Percentiles rank a stretch among this genome's conserved stretches.
phyloP scores from a whole-genome alignment of 2,113 vertebrate genomes.

The Eudyptes chrysolophus region DNA sequence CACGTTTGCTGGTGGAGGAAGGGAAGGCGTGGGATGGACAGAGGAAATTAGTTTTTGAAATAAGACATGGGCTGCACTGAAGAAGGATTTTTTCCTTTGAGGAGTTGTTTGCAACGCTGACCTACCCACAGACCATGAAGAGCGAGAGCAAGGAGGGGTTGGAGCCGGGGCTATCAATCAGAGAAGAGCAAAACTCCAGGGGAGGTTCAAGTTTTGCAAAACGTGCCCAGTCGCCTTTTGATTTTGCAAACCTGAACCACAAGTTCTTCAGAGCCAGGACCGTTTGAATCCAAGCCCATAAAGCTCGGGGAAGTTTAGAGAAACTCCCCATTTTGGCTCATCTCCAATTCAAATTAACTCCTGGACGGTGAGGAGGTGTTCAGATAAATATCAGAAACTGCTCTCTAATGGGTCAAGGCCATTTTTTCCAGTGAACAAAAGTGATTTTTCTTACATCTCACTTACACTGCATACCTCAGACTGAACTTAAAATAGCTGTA shows the following conservation, averaged over 20 bases:
- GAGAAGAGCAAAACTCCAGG: not conserved
- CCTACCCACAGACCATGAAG: slow-evolving; percentile 1
- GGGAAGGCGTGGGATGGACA: not conserved
- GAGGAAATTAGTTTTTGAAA: slow-evolving; percentile 50
- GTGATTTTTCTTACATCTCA: not conserved
- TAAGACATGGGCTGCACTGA: not conserved
- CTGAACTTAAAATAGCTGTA: not conserved
- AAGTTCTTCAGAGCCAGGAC: not conserved
- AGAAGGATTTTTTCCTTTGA: not conserved
- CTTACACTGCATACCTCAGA: not conserved
- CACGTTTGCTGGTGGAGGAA: not conserved
- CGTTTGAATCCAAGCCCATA: not conserved
- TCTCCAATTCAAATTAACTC: slow-evolving; percentile 11
- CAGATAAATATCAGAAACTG: not conserved
- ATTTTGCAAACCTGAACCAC: not conserved
- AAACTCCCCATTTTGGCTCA: not conserved
- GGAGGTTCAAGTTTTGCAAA: not conserved
- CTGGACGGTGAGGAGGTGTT: slow-evolving; percentile 26
- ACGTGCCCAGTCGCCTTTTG: not conserved
- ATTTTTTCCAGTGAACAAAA: not conserved
- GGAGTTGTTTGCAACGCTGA: not conserved
- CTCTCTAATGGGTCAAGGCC: not conserved
- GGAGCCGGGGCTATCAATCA: not conserved
- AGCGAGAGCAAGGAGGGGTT: not conserved
- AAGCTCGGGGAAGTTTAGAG: not conserved